Percentiles rank a stretch among this genome's conserved stretches.
Evolutionary conservation across 2,888 invertebrate genomes (phyloP).

Genomic region (Scaptomyza parva): DNA sequence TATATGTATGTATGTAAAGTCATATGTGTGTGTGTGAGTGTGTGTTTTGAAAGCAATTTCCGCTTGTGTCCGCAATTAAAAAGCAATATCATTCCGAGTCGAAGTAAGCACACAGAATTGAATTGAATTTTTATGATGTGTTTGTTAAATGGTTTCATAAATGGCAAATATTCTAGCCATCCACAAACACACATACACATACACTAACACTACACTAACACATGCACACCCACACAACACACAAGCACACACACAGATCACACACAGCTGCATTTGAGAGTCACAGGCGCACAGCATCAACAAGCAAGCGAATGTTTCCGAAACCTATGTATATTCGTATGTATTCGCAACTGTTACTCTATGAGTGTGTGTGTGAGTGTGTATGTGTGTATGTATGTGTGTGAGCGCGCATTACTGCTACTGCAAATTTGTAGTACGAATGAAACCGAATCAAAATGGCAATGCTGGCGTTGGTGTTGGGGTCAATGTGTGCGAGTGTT

Average conservation of each 20-base stretch:
- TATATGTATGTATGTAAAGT: slow-evolving; percentile 20
- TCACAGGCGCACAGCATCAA: slow-evolving; percentile 38
- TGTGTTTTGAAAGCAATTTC: slow-evolving; percentile 74
- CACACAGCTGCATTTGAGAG: slow-evolving; percentile 24
- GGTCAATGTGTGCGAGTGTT: not conserved
- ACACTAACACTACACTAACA: not conserved
- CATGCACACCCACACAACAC: slow-evolving; percentile 12
- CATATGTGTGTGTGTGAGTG: slow-evolving; percentile 15
- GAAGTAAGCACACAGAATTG: slow-evolving; percentile 70
- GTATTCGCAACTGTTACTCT: slow-evolving; percentile 17
- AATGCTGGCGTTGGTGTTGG: not conserved
- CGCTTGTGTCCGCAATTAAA: slow-evolving; percentile 82
- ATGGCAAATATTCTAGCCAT: slow-evolving; percentile 57
- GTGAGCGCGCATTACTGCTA: slow-evolving; percentile 28
- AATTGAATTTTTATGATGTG: slow-evolving; percentile 81
- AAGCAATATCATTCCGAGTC: slow-evolving; percentile 74
- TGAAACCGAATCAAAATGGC: slow-evolving; percentile 59
- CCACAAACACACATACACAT: slow-evolving; percentile 12
- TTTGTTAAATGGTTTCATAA: slow-evolving; percentile 78
- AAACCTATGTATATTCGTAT: slow-evolving; percentile 6
- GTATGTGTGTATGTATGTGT: not conserved
- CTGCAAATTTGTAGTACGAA: slow-evolving; percentile 43
- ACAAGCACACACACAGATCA: slow-evolving; percentile 4
- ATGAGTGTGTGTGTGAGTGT: not conserved
- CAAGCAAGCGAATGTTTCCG: slow-evolving; percentile 11